A percentile compares a stretch with the other conserved stretches of the same genome.
These are phyloP conservation scores for Limosa lapponica DNA, from an alignment of 2,797 vertebrate species.

Conservation along the genomic window DNA sequence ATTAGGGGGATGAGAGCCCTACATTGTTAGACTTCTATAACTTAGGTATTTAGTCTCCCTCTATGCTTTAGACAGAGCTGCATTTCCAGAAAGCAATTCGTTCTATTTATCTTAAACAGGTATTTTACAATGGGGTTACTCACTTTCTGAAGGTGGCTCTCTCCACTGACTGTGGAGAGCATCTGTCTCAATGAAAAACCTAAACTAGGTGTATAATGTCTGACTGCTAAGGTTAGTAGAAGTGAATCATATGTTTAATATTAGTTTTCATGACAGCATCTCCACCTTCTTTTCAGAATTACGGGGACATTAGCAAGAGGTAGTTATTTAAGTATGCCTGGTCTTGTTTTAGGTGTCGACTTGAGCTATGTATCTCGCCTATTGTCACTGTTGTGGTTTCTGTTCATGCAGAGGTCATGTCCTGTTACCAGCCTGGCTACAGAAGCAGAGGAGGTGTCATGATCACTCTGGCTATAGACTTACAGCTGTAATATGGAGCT, in stretches of 20 bases:
- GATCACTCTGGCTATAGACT: neutral
- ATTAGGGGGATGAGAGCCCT: neutral
- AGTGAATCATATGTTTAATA: neutral
- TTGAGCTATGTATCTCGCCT: neutral
- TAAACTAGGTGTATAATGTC: neutral
- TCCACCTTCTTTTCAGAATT: neutral
- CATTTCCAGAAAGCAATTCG: neutral
- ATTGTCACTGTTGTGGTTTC: neutral
- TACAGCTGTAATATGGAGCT: neutral
- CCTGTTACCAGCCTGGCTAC: neutral
- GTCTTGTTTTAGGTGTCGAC: neutral
- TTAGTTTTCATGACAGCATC: fast-evolving
- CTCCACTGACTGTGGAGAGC: neutral
- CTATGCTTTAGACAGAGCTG: neutral
- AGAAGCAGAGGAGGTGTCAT: neutral
- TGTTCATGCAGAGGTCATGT: neutral
- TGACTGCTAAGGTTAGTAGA: neutral
- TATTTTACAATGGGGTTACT: neutral
- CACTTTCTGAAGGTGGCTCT: neutral
- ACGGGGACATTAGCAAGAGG: neutral
- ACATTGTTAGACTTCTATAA: neutral
- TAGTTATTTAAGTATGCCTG: neutral
- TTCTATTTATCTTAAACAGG: neutral
- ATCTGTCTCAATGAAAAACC: neutral
- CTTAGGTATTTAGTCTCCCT: neutral